These are phyloP conservation scores for Mesoclemmys tuberculata DNA, from an alignment of 2,113 vertebrate species.

Conservation along the genomic window DNA sequence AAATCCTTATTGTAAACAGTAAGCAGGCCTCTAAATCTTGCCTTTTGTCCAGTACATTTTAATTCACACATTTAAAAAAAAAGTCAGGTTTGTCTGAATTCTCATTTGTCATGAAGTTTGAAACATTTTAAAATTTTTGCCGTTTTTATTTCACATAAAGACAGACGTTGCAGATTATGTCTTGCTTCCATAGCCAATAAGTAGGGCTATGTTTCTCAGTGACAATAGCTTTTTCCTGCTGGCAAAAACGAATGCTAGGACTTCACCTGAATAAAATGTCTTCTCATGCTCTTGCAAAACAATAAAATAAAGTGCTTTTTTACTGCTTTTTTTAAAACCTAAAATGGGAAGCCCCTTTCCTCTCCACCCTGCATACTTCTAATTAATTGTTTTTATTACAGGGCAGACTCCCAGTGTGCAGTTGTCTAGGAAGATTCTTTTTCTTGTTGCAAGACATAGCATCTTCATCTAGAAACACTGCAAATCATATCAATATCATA, in stretches of 20 bases:
- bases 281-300: background rate
- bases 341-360: background rate
- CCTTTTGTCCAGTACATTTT: background rate
- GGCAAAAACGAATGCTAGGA: background rate
- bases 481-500: background rate
- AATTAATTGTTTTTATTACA: background rate
- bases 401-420: background rate
- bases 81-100: background rate
- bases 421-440: background rate
- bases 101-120: background rate
- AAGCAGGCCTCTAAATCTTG: background rate
- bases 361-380: background rate
- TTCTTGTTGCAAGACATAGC: background rate
- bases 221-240: background rate
- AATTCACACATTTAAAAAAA: background rate
- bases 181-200: too few relatives aligned
- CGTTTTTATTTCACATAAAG: background rate
- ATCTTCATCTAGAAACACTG: background rate
- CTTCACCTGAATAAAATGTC: background rate
- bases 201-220: too few relatives aligned
- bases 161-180: background rate
- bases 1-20: background rate
- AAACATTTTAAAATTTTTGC: background rate
- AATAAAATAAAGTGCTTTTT: background rate
- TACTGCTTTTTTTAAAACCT: background rate